Conservation (phyloP, 1,140 invertebrate genomes). For the Aporrectodea caliginosa region DNA sequence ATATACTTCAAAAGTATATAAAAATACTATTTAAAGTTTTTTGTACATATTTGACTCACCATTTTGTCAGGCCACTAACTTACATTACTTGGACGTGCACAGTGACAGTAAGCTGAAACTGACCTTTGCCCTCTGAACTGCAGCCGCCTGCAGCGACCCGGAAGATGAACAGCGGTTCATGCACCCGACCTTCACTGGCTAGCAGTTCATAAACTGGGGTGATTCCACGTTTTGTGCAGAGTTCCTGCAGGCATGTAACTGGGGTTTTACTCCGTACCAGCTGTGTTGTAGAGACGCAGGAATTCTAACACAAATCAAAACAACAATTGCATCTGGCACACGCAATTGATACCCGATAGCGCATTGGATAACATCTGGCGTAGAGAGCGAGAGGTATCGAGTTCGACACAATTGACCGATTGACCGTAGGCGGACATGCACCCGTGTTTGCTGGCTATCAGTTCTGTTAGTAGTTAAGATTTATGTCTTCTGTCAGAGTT, state of each 20-base stretch:
- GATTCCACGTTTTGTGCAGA: neutral
- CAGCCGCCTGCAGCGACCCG: neutral
- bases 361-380: no score
- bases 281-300: neutral
- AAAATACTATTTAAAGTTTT: neutral
- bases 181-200: neutral
- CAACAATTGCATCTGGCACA: no score
- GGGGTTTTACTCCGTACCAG: neutral
- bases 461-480: no score
- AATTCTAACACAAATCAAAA: no score
- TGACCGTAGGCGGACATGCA: no score
- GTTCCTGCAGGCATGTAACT: neutral
- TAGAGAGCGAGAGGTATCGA: no score
- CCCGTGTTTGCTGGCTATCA: no score
- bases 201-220: neutral
- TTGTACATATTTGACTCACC: neutral
- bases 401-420: no score
- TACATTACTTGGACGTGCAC: no score
- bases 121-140: neutral
- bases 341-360: no score
- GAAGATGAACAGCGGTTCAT: neutral
- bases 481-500: no score
- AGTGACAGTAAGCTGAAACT: neutral
- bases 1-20: neutral
- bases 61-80: neutral